These are phyloP conservation scores for Formica aserva DNA, from an alignment of 2,888 invertebrate genomes.

Conservation along the genomic window DNA sequence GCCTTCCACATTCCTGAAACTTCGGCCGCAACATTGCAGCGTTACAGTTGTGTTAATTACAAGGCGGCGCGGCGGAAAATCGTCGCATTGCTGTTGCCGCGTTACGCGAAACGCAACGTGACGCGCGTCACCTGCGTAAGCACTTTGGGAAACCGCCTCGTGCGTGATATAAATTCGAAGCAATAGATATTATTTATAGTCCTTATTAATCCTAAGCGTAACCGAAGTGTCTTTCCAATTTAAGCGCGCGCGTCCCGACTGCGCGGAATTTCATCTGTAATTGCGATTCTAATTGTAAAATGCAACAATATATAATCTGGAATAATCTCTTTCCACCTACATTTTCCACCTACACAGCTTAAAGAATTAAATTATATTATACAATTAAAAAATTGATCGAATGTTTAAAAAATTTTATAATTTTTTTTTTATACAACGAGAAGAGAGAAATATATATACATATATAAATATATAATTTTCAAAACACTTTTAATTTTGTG, in stretches of 20 bases:
- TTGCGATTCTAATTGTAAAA: not conserved
- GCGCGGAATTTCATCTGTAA: not conserved
- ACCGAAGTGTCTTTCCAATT: too few species aligned
- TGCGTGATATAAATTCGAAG: slow-evolving; percentile 19
- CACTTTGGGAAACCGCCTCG: slow-evolving; percentile 17
- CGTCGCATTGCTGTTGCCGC: slow-evolving; percentile 7
- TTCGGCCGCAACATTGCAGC: slow-evolving; percentile 48
- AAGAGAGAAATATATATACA: not conserved
- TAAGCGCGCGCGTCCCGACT: too few species aligned
- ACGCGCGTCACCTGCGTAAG: slow-evolving; percentile 46
- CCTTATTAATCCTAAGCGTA: slow-evolving; percentile 5
- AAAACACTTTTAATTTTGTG: not conserved
- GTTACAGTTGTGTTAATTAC: slow-evolving; percentile 52
- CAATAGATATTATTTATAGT: slow-evolving; percentile 25
- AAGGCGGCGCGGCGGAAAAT: slow-evolving; percentile 41
- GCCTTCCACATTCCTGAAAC: slow-evolving; percentile 55
- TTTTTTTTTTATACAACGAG: not conserved
- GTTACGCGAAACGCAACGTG: not conserved
- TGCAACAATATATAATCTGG: not conserved
- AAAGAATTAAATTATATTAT: not conserved
- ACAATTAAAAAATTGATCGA: not conserved
- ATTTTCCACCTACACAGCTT: not conserved
- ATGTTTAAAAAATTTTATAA: not conserved
- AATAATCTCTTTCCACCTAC: not conserved
- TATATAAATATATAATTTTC: not conserved